phyloP scores from a whole-genome alignment of 2,888 invertebrate genomes.

The Machimus atricapillus region DNA sequence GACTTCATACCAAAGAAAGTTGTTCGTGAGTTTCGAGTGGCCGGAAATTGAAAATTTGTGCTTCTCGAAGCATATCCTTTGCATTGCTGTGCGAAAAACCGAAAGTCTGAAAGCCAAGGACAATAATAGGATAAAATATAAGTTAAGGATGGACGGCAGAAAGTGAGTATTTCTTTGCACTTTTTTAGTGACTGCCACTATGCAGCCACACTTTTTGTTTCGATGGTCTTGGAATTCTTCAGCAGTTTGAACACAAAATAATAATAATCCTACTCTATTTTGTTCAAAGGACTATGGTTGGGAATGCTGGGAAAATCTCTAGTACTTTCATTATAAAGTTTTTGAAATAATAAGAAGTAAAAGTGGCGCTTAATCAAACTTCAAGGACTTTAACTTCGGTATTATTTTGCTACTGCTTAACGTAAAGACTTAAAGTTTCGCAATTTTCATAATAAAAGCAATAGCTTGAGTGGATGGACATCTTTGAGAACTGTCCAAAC shows the following conservation, averaged over 20 bases:
- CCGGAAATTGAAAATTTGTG: slow-evolving; percentile 78
- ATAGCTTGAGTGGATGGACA: no score
- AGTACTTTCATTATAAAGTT: neutral
- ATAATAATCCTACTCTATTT: neutral
- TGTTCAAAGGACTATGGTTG: neutral
- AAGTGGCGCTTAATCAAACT: neutral
- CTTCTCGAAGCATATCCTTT: slow-evolving; percentile 76
- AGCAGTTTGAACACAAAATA: neutral
- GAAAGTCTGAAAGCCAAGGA: slow-evolving; percentile 66
- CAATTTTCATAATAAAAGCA: neutral
- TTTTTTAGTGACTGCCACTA: neutral
- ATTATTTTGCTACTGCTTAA: neutral
- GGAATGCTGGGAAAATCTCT: neutral
- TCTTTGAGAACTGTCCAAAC: no score
- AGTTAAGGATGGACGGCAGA: slow-evolving; percentile 75
- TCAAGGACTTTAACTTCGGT: neutral
- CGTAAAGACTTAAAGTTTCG: neutral
- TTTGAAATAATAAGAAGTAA: neutral
- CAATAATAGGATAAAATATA: slow-evolving; percentile 72
- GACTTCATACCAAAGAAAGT: slow-evolving; percentile 58
- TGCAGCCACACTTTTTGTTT: neutral
- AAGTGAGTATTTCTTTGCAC: slow-evolving; percentile 64
- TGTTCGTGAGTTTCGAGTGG: slow-evolving; percentile 68
- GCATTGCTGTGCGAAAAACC: slow-evolving; percentile 66
- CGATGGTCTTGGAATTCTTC: neutral